Evolutionary conservation across 2,797 vertebrate genomes (phyloP), one percentile per base, ranked within the genome.

Genomic region (Propithecus perrieri): DNA sequence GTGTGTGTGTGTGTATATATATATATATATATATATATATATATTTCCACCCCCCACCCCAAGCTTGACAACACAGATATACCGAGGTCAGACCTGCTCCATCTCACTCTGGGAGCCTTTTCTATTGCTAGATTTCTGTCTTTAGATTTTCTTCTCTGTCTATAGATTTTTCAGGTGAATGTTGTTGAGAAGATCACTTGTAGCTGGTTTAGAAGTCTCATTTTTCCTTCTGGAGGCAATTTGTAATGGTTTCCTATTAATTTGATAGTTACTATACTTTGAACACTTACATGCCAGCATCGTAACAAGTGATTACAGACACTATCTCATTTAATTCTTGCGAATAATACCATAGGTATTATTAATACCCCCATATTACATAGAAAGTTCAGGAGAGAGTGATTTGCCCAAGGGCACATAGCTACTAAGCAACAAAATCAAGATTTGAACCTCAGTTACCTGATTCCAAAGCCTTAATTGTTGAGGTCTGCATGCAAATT

Each of bases 201-300:
- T 20, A 81, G 76, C 7, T 50, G 33, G n/a, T 78, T 95, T 83
- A 85, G 67, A 83, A 81, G 67, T 50, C 57, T 93, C 65, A 17
- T 48, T 79, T 95, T 95, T 96, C 85, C 71, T 69, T 88, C 30
- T 46, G n/a, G n/a, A 80, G 61, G 74, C n/a, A 55, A 53, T 75
- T 79, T 89, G 28, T 86, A 84, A 95, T 0, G 38, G 71, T 9
- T 72, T 59, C 30, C 63, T 55, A 35, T 30, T 46, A 50, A 95
- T 50, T 14, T 75, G 38, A 63, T 35, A 78, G 48, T 55, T 85
- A 30, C 4, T 85, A 26, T 50, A 81, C 43, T 85, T 33, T 4
- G 5, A 38, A 18, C 46, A 83, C 11, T 74, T 81, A 72, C 41
- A 43, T 38, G 61, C 18, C 76, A 89, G n/a, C 14, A 61, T 46